Evolutionary conservation across 2,888 invertebrate genomes (phyloP).

Genomic region (Alloplasta piceator): DNA sequence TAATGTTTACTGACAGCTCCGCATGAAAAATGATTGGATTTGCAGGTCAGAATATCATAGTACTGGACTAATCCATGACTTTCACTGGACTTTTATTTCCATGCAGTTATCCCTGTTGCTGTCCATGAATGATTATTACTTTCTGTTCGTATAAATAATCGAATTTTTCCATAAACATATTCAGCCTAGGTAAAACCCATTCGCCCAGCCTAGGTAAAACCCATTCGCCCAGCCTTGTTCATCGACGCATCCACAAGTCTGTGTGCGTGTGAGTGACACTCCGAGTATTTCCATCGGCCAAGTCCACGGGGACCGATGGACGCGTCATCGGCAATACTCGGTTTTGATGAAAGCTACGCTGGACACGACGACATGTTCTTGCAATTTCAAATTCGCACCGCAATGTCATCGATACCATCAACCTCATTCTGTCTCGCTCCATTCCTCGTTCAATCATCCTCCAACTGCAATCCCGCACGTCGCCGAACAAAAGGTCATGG

Average conservation of each 20-base stretch:
- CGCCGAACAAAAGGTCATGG: slow-evolving; percentile 11
- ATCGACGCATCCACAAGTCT: neutral
- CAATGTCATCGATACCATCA: slow-evolving; percentile 42
- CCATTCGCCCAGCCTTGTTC: too few species aligned
- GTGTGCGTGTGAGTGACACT: neutral
- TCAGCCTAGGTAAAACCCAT: too few species aligned
- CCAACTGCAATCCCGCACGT: neutral
- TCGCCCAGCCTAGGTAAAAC: too few species aligned
- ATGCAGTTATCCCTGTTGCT: too few species aligned
- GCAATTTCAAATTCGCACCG: slow-evolving; percentile 58
- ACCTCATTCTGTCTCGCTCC: slow-evolving; percentile 6
- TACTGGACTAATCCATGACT: too few species aligned
- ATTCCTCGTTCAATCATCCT: slow-evolving; percentile 9
- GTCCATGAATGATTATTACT: too few species aligned
- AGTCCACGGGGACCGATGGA: slow-evolving; percentile 52
- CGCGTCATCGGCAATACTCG: slow-evolving; percentile 54
- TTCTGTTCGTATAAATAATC: too few species aligned
- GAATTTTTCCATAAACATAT: too few species aligned
- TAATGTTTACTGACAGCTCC: too few species aligned
- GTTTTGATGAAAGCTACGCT: slow-evolving; percentile 39
- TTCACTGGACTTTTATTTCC: too few species aligned
- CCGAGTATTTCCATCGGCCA: slow-evolving; percentile 33
- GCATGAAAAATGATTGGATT: too few species aligned
- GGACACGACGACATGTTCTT: slow-evolving; percentile 44
- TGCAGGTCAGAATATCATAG: too few species aligned